Base-by-base conservation (phyloP, 2,888 invertebrate species). In the Orthosia gothica region DNA sequence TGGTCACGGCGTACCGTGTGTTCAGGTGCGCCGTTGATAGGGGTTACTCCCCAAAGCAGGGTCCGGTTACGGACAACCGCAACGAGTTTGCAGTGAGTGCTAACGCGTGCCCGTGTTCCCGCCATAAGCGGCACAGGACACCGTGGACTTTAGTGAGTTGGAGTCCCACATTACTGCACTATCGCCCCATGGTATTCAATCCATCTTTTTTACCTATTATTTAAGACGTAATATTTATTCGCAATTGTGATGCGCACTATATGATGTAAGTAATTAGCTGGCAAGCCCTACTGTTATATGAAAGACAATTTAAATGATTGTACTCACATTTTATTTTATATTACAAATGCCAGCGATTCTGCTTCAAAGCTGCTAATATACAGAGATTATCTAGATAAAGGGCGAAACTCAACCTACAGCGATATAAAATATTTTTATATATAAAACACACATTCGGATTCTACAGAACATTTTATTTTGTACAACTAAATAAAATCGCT, bases 401-500 rank as follows among this genome's bases (percentile, higher is more conserved):
- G 62, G 40, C 57, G 13, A 18, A 26, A 45, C 50, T 49, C 23
- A 59, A 66, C 52, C 64, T 45, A 68, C 59, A 52, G 32, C 59
- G 47, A 26, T 57, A 45, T 49, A 23, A 50, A 63, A 76, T 52
- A 59, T 74, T 18, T 63, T 52, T 65, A 65, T 57, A 50, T 68
- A 32, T 47, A 58, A 45, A 54, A 63, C 20, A 59, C 3, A 64
- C 64, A 59, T 65, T 58, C 52, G 20, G 20, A 49, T 58, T 50
- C n/a, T n/a, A 18, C 7, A 32, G 45, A 23, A 55, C 58, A 47
- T 78, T 65, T 81, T 40, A 40, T 40, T 40, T 40, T 40, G 0
- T 70, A 70, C 52, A 70, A 61, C 20, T 54, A 59, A 59, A 68
- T 66, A 71, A 80, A 76, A 74, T 63, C 55, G 32, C 26, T 76